A percentile compares a stretch with the other conserved stretches of the same genome.
Conservation (phyloP, 2,113 vertebrate genomes). For the Chamaea fasciata region DNA sequence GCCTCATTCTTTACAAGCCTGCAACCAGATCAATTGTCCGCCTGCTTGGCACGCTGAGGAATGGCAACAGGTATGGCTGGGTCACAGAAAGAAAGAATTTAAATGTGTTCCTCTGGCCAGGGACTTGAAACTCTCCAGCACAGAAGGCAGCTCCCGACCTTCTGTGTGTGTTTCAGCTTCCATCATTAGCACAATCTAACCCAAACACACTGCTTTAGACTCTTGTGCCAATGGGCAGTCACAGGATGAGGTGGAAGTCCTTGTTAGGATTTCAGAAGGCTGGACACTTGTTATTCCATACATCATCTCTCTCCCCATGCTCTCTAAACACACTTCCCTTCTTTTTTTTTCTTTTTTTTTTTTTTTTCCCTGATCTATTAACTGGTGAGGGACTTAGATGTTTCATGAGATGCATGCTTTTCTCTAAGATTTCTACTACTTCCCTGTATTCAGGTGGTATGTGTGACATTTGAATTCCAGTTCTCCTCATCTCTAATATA, state of each 20-base stretch:
- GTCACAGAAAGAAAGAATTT: background rate
- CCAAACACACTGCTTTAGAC: background rate
- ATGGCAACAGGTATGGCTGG: slow-evolving; percentile 83
- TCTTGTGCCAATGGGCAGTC: background rate
- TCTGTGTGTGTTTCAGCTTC: background rate
- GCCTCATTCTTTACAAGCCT: slow-evolving; percentile 81
- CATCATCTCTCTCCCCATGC: background rate
- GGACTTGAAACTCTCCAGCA: background rate
- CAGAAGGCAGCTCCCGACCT: background rate
- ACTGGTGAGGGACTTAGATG: background rate
- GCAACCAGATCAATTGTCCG: slow-evolving; percentile 87
- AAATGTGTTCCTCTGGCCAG: background rate
- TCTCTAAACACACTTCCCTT: background rate
- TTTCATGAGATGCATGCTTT: background rate
- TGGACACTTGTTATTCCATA: background rate
- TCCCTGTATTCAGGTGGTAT: background rate
- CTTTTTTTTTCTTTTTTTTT: background rate
- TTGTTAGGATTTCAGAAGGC: background rate
- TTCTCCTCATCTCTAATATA: background rate
- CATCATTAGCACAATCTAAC: background rate
- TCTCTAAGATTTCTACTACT: background rate
- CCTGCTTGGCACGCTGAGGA: slow-evolving; percentile 83
- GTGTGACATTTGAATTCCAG: background rate
- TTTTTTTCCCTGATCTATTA: background rate
- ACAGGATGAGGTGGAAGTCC: background rate